Conservation (phyloP, 2,888 invertebrate species). For the Agrochola macilenta region DNA sequence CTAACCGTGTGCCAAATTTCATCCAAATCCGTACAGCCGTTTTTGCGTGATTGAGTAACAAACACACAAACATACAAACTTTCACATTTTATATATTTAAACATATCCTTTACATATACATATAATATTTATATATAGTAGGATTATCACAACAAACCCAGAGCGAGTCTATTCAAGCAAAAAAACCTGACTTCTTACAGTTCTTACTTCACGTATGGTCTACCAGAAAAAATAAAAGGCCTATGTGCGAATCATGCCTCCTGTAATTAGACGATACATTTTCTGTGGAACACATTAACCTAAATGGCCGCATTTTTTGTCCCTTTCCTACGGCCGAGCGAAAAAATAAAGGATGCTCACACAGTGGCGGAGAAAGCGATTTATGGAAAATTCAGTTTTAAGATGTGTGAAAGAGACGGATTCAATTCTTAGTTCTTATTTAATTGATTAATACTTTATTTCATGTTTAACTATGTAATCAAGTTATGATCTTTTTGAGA, state of each 20-base stretch:
- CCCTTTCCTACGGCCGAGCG: constrained; percentile 63
- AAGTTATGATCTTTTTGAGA: background rate
- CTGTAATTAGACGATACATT: constrained; percentile 83
- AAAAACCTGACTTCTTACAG: constrained; percentile 44
- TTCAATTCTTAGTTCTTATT: background rate
- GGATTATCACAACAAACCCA: background rate
- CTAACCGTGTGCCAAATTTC: too few species aligned
- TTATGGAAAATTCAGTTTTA: constrained; percentile 15
- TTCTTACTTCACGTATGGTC: constrained; percentile 39
- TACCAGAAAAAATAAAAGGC: constrained; percentile 44
- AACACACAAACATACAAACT: too few species aligned
- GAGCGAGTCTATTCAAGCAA: constrained; percentile 16
- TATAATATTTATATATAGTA: too few species aligned
- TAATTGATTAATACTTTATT: background rate
- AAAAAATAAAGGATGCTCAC: constrained; percentile 62
- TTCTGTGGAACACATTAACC: constrained; percentile 77
- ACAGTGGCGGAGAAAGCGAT: constrained; percentile 51
- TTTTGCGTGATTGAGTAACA: too few species aligned
- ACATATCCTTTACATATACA: too few species aligned
- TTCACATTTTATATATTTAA: too few species aligned
- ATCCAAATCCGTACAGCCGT: too few species aligned
- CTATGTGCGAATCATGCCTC: constrained; percentile 69
- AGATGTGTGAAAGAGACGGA: background rate
- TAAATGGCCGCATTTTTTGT: constrained; percentile 77
- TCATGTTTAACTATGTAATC: background rate